Base-by-base conservation (phyloP, 2,797 vertebrate genomes). In the Cephalopachus bancanus region DNA sequence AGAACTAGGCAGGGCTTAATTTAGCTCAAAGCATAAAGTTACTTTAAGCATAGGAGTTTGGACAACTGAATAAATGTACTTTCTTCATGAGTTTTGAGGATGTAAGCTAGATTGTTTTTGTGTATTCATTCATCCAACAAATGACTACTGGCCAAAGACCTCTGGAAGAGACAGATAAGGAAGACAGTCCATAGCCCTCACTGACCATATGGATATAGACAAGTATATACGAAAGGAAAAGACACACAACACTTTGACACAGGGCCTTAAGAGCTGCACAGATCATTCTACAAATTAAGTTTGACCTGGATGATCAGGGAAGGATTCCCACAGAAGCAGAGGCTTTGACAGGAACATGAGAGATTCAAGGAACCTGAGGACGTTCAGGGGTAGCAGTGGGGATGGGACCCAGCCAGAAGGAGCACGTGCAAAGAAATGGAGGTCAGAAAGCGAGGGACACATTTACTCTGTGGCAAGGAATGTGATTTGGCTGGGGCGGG, bases 71-170 rank as follows among this genome's bases (percentile, higher is more conserved):
- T 94, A 59, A 74, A 80, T 16, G 20, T 33, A 59, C 16, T 91
- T 74, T 86, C 51, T 91, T 83, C 28, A 67, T 53, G 83, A 94
- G 57, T 86, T 95, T 44, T 49, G 55, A 95, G 65, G 87, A 86
- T 10, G 57, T 26, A 49, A 62, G 24, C 1, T 71, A 7, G 16
- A 62, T 12, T 69, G 51, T 81, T 76, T 91, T 59, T 33, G 67
- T 57, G 74, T 53, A 72, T 79, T 87, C 10, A 89, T 83, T 72
- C 53, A 86, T 33, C 33, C 28, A 51, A 91, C 51, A 93, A 93
- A 78, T 33, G 33, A 83, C 92, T 59, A 60, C 0, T 49, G 33
- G 67, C 26, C 55, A 93, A 67, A 83, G 85, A 83, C 65, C 69
- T 53, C 15, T 51, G 26, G 37, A 17, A 26, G 26, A 95, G 65